Base-by-base conservation (phyloP, 2,888 invertebrate species). In the Teleogryllus oceanicus region DNA sequence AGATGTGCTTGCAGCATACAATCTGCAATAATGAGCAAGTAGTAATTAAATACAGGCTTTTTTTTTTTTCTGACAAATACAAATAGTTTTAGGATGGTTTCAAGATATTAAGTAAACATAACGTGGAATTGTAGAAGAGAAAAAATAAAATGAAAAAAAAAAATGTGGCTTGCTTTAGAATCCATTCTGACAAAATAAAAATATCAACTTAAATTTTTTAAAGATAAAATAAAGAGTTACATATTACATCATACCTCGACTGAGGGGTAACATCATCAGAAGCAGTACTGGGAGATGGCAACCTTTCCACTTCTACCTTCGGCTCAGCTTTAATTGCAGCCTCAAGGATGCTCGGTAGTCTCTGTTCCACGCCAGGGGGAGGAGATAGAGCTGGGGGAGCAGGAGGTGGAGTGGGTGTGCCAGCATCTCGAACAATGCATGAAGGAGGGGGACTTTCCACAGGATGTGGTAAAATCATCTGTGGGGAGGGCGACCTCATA, bases 281-380 rank as follows among this genome's bases (percentile, higher is more conserved):
- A 62, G 80, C 77, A 49, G 80, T 91, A 10, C 92, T 91, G 37
- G 89, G 89, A 80, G 80, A 84, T 80, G 80, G 84, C 82, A 78
- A 87, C 84, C 89, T 87, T 84, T 90, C 90, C 20, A 90, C 89
- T 86, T 94, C 94, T 13, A 94, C 94, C 85, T 95, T 94, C 12
- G 95, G 95, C 84, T 95, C 94, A 18, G 95, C 95, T 86, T 95
- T 95, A 84, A 95, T 95, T 76, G 94, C 95, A 18, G 95, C 94
- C 86, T 95, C 95, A 75, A 95, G 87, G n/a, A 94, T 92, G 24
- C 94, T 93, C 49, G 93, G 91, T 82, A 90, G 84, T 83, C 90
- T 87, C 81, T 89, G 81, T 82, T 84, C 5, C 85, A 86, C 81
- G 85, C 86, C 50, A 84, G 83, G 77, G 84, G 83, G 81, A n/a